Evolutionary conservation across 2,113 vertebrate genomes (phyloP), one percentile per base, ranked within the genome.

Genomic region (Pyxicephalus adspersus): DNA sequence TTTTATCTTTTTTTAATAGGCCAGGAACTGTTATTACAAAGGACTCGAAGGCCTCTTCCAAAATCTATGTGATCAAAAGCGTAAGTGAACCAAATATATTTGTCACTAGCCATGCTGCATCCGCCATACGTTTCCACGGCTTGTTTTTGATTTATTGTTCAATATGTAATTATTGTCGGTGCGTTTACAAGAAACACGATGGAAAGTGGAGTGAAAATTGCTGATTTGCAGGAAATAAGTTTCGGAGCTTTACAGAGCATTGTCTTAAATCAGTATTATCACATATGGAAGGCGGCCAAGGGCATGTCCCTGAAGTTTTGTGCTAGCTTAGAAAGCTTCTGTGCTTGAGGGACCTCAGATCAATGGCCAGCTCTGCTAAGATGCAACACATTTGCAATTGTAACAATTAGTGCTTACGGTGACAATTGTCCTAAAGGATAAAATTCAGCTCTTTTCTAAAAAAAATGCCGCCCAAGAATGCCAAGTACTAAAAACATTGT

Each of bases 1-100:
- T 66, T 78, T 85, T n/a, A 2, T 64, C 63, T 29, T 7, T 61
- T 54, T 79, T 61, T 75, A 84, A 61, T 58, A 84, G 81, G 1
- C 25, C 52, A 64, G 31, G 72, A 64, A 63, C 57, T n/a, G 55
- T 86, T n/a, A 85, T 87, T 83, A 83, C 38, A 77, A 83, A 86
- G 45, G 71, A 86, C 29, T 81, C 26, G 15, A 83, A 66, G 15
- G 3, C 3, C 25, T 57, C 7, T 54, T 67, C 57, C 2, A 83
- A 83, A 80, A 76, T 70, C 31, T 78, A 83, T 64, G 76, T 83
- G 50, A 80, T 64, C 13, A 83, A 82, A 86, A 58, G 55, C 20
- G 68, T 84, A 83, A 83, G 29, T 70, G 83, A 79, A 74, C 22
- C 5, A 16, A 22, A 19, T 79, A 0, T 50, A 52, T 82, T 78